phyloP scores from a whole-genome alignment of 1,140 invertebrate genomes.

The Gerris buenoi region DNA sequence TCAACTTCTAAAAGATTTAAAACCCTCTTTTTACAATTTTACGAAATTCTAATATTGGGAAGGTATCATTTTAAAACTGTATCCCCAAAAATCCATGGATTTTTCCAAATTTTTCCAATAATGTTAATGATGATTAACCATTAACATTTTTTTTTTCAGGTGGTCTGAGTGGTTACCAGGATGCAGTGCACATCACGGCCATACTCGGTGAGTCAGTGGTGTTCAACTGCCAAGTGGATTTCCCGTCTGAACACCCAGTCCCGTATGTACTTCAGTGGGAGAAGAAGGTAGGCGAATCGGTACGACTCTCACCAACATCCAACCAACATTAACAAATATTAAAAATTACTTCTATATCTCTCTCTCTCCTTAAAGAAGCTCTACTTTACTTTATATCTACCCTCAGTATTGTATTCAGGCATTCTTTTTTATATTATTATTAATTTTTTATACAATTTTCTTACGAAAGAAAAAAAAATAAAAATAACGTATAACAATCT shows the following conservation, averaged over 20 bases:
- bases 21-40: not conserved
- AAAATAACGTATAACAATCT: too few species aligned
- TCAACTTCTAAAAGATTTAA: too few species aligned
- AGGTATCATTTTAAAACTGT: too few species aligned
- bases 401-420: conserved; percentile 14
- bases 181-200: conserved; percentile 87
- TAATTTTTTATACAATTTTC: not conserved
- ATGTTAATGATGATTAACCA: conserved; percentile 12
- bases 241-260: conserved; percentile 81
- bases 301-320: conserved; percentile 34
- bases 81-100: too few species aligned
- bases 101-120: not conserved
- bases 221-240: conserved; percentile 91
- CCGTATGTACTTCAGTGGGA: conserved; percentile 95
- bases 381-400: conserved; percentile 15
- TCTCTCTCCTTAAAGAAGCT: conserved; percentile 15
- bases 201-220: conserved; percentile 88
- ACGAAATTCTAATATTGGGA: not conserved
- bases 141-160: too few species aligned
- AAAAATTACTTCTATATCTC: conserved; percentile 14
- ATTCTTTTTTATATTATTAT: not conserved
- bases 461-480: not conserved
- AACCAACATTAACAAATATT: conserved; percentile 14
- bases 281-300: conserved; percentile 91
- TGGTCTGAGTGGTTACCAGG: conserved; percentile 47